phyloP scores from a whole-genome alignment of 2,888 invertebrate species.

The Tenthredo amoena region DNA sequence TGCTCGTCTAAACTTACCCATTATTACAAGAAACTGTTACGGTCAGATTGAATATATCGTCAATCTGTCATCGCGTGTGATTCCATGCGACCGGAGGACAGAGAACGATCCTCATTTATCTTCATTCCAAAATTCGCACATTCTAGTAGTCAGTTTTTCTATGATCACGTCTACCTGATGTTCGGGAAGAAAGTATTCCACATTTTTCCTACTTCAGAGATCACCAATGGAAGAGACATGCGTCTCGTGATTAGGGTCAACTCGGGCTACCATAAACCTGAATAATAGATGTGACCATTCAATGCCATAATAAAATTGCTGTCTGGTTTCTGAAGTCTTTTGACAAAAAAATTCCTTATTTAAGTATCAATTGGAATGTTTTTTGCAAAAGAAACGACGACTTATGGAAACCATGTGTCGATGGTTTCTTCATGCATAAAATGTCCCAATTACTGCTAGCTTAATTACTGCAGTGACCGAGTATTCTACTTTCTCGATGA shows the following conservation, averaged over 20 bases:
- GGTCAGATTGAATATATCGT: background rate
- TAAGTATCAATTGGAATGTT: background rate
- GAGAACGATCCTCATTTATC: background rate
- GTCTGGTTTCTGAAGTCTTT: background rate
- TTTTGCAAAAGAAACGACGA: background rate
- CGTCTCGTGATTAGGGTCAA: slow-evolving; percentile 11
- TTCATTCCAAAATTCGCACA: background rate
- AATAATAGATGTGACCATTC: background rate
- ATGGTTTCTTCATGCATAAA: background rate
- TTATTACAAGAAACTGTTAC: background rate
- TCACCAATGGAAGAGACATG: background rate
- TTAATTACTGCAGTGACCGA: background rate
- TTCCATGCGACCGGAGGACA: background rate
- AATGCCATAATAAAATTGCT: background rate
- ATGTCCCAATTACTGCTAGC: background rate
- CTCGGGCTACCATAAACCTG: background rate
- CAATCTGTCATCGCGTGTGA: background rate
- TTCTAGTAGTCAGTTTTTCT: background rate
- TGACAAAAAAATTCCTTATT: background rate
- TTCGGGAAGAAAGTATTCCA: background rate
- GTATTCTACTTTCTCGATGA: background rate
- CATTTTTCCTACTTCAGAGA: background rate
- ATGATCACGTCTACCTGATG: background rate
- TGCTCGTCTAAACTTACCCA: background rate
- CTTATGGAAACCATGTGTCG: background rate